Percentiles rank a stretch among this genome's conserved stretches.
Conservation (phyloP, 1,140 invertebrate species). For the Leptinotarsa undecemlineata region DNA sequence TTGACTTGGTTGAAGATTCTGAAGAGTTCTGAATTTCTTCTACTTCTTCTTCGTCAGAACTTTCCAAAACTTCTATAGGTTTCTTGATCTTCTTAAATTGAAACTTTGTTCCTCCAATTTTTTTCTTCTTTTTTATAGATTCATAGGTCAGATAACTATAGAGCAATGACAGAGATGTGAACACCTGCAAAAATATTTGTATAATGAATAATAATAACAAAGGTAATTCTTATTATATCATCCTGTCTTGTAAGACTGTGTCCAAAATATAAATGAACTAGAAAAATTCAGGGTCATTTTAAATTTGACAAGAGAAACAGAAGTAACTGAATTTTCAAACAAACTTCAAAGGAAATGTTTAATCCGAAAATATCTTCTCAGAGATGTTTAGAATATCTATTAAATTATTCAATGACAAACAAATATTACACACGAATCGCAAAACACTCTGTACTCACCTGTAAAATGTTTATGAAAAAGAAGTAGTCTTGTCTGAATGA, state of each 20-base stretch:
- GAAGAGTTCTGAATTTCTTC: constrained; percentile 15
- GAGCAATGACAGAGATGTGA: constrained; percentile 10
- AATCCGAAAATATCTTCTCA: no score
- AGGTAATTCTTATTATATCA: neutral
- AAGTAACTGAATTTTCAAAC: no score
- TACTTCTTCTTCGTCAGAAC: constrained; percentile 15
- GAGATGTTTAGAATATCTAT: no score
- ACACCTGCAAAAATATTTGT: constrained; percentile 7
- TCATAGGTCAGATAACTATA: constrained; percentile 1
- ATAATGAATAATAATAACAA: neutral
- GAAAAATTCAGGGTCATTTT: no score
- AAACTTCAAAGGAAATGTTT: no score
- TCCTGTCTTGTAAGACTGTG: no score
- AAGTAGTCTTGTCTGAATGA: constrained; percentile 25
- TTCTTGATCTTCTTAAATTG: constrained; percentile 20
- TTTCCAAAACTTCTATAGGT: neutral
- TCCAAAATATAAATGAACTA: no score
- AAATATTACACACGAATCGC: neutral
- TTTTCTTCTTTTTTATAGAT: neutral
- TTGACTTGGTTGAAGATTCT: constrained; percentile 9
- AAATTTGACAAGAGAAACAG: no score
- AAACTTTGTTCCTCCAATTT: neutral
- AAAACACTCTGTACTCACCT: constrained; percentile 29
- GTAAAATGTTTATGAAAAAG: constrained; percentile 30
- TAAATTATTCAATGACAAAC: constrained; percentile 4